Evolutionary conservation across 1,140 invertebrate genomes (phyloP).

Genomic region (Cephus cinctus): DNA sequence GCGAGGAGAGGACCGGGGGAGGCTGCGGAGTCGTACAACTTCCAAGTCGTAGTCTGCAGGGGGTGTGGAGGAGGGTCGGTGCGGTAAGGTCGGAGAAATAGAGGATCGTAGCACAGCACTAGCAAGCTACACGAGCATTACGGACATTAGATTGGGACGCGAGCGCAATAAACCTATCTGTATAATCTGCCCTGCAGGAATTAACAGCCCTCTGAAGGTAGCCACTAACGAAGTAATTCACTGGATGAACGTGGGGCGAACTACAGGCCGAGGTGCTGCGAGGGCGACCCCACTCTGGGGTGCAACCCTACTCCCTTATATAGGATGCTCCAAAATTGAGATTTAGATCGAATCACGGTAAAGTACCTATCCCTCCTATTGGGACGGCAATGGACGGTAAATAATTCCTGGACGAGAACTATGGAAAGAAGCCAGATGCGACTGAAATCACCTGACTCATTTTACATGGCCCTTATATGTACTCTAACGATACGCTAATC

Average conservation of each 20-base stretch:
- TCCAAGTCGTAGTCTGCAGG: conserved; percentile 7
- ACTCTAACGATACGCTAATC: no score
- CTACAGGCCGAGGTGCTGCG: conserved; percentile 15
- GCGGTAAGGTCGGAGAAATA: no score
- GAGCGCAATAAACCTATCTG: conserved; percentile 59
- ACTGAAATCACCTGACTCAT: not conserved
- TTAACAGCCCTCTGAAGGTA: conserved; percentile 59
- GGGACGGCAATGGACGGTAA: conserved; percentile 13
- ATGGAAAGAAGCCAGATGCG: not conserved
- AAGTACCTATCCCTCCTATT: conserved; percentile 21
- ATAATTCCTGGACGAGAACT: conserved; percentile 11
- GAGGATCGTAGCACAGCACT: no score
- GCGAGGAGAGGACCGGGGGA: not conserved
- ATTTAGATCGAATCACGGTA: conserved; percentile 49
- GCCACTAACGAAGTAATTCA: conserved; percentile 60
- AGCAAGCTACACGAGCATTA: conserved; percentile 49
- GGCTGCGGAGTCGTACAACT: not conserved
- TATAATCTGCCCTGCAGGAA: conserved; percentile 59
- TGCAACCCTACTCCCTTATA: conserved; percentile 13
- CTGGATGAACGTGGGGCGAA: conserved; percentile 52
- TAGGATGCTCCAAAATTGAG: conserved; percentile 45
- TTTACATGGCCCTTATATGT: no score
- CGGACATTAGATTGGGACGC: conserved; percentile 58
- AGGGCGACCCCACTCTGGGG: conserved; percentile 13
- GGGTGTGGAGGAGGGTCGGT: conserved; percentile 16